Evolutionary conservation across 2,113 vertebrate species (phyloP).

Genomic region (Entomyzon cyanotis): DNA sequence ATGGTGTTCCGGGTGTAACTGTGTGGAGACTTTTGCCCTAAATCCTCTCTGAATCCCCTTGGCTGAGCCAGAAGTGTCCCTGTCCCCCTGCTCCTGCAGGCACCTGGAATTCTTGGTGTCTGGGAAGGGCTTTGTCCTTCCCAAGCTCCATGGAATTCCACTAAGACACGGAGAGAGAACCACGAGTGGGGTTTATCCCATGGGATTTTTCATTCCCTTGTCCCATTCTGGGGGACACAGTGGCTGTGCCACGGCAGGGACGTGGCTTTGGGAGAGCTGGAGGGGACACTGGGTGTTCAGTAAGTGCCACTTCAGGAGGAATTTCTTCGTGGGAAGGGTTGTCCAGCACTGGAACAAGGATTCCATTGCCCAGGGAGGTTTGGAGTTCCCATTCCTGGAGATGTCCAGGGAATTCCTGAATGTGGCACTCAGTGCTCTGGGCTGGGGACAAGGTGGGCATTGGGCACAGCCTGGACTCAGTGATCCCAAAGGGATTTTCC

Average conservation of each 20-base stretch:
- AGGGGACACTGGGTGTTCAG: background rate
- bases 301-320: background rate
- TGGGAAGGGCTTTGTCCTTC: background rate
- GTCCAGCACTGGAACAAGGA: background rate
- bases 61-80: background rate
- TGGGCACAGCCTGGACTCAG: rapidly evolving
- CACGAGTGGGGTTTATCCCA: background rate
- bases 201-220: background rate
- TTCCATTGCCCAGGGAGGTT: background rate
- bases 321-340: background rate
- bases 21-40: background rate
- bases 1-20: rapidly evolving
- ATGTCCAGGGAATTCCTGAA: background rate
- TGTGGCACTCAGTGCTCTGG: background rate
- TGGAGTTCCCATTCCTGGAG: background rate
- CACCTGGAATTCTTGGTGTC: background rate
- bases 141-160: rapidly evolving
- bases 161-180: rapidly evolving
- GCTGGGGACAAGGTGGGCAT: background rate
- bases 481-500: background rate
- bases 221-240: rapidly evolving
- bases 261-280: background rate
- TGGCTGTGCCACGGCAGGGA: rapidly evolving
- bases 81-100: background rate
- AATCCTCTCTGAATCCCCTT: background rate